Conservation (phyloP, 2,113 vertebrate genomes). For the Myotis davidii region DNA sequence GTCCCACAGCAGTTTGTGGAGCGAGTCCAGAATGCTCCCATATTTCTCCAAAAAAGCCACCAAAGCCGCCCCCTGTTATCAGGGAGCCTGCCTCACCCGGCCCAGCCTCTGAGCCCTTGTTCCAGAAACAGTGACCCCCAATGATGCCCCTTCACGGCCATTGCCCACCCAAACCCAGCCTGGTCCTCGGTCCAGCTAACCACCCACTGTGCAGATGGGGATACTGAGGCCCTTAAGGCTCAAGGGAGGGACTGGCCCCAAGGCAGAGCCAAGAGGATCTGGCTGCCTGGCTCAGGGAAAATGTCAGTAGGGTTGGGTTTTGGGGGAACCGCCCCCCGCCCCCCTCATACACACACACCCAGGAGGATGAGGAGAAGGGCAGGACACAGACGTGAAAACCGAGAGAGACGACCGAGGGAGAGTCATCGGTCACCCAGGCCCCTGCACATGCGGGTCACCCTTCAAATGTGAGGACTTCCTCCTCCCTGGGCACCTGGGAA, state of each 20-base stretch:
- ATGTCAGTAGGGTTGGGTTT: background rate
- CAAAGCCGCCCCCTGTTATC: background rate
- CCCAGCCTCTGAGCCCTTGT: background rate
- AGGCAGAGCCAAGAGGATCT: background rate
- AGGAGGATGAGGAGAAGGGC: background rate
- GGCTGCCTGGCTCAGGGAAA: no score
- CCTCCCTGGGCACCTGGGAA: background rate
- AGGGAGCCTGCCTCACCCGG: fast-evolving
- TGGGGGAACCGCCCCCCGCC: no score
- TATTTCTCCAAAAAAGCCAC: background rate
- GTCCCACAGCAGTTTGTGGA: background rate
- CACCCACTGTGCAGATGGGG: fast-evolving
- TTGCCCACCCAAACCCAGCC: background rate
- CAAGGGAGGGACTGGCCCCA: background rate
- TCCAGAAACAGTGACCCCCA: background rate
- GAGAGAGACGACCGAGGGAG: background rate
- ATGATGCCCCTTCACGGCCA: background rate
- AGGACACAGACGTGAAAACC: background rate
- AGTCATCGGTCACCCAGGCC: fast-evolving
- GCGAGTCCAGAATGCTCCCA: background rate
- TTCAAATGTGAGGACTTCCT: fast-evolving
- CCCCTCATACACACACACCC: background rate
- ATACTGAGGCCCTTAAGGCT: background rate
- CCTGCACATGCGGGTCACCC: fast-evolving
- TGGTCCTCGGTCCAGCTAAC: background rate